Evolutionary conservation across 2,888 invertebrate species (phyloP).

Genomic region (Torymus tubicola): DNA sequence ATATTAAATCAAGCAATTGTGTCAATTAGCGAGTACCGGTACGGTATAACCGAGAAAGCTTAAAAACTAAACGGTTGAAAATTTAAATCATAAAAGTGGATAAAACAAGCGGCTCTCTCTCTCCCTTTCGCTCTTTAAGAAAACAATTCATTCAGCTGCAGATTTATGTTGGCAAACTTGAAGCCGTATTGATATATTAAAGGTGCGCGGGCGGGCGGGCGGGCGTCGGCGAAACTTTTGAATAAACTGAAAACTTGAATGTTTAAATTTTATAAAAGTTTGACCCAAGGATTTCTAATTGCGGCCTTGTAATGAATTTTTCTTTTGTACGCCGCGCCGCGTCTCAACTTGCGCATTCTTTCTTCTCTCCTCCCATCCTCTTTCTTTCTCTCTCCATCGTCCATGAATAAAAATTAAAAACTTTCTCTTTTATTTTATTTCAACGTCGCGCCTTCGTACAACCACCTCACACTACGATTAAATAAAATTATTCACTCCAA

Average conservation of each 20-base stretch:
- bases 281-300: conserved; percentile 43
- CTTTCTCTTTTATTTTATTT: conserved; percentile 32
- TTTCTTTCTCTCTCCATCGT: too few relatives aligned
- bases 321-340: conserved; percentile 34
- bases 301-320: conserved; percentile 46
- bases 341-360: background rate
- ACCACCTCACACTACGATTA: background rate
- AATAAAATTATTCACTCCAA: conserved; percentile 39
- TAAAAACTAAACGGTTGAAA: too few relatives aligned
- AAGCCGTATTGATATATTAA: too few relatives aligned
- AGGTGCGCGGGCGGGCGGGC: too few relatives aligned
- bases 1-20: too few relatives aligned
- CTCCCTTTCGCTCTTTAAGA: too few relatives aligned
- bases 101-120: too few relatives aligned
- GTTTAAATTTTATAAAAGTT: conserved; percentile 32
- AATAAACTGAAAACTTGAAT: conserved; percentile 3
- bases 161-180: too few relatives aligned
- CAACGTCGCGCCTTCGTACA: background rate
- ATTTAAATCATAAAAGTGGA: too few relatives aligned
- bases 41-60: too few relatives aligned
- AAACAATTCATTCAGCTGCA: too few relatives aligned
- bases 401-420: conserved; percentile 53
- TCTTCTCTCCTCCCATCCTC: conserved; percentile 16
- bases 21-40: too few relatives aligned
- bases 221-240: conserved; percentile 15